Percentiles rank a stretch among this genome's conserved stretches.
Conservation (phyloP, 2,113 vertebrate genomes). For the Callopanchax toddi region DNA sequence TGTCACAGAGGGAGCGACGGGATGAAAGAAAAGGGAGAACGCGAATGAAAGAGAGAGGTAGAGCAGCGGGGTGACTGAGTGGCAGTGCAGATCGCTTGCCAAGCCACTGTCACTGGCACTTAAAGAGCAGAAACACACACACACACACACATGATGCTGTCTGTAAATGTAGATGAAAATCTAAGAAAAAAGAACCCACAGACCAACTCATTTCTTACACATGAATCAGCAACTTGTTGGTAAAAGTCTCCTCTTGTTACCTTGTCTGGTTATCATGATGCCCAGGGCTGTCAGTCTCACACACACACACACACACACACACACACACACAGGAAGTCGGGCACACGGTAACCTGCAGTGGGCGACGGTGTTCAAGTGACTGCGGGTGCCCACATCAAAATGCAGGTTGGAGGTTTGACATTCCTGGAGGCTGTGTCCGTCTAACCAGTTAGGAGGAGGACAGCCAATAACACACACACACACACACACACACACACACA, state of each 20-base stretch:
- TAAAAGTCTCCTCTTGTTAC: slow-evolving; percentile 35
- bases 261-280: slow-evolving; percentile 27
- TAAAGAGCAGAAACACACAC: slow-evolving; percentile 38
- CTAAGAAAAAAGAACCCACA: not conserved
- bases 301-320: not conserved
- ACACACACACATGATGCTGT: slow-evolving; percentile 17
- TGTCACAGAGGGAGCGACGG: slow-evolving; percentile 50
- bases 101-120: slow-evolving; percentile 56
- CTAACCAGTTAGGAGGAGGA: slow-evolving; percentile 77
- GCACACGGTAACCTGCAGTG: slow-evolving; percentile 25
- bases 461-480: slow-evolving; percentile 72
- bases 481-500: slow-evolving; percentile 47
- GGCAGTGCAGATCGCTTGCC: slow-evolving; percentile 66
- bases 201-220: not conserved
- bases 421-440: slow-evolving; percentile 80
- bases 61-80: slow-evolving; percentile 54
- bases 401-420: slow-evolving; percentile 81
- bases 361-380: slow-evolving; percentile 58
- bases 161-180: not conserved
- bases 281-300: slow-evolving; percentile 55
- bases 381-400: slow-evolving; percentile 77
- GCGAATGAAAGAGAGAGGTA: slow-evolving; percentile 57
- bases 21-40: slow-evolving; percentile 61
- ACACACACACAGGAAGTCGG: slow-evolving; percentile 26
- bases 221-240: slow-evolving; percentile 24